These are phyloP conservation scores for Pyralis farinalis DNA, from an alignment of 2,888 invertebrate species.

Conservation along the genomic window DNA sequence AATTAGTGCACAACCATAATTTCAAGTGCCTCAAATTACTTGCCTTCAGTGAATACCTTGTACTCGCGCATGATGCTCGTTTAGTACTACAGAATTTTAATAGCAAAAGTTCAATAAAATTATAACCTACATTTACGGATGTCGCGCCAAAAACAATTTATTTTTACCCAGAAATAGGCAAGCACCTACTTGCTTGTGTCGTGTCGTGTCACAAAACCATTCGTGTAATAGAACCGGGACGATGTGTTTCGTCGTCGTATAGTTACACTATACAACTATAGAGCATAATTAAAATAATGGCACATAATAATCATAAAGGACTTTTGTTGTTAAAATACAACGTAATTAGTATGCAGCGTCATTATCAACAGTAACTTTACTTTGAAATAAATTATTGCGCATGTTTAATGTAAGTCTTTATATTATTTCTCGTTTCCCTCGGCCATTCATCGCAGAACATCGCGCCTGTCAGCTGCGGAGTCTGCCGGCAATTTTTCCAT, in stretches of 20 bases:
- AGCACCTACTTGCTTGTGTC: neutral
- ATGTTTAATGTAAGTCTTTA: neutral
- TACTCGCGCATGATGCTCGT: too few relatives aligned
- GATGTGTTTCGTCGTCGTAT: slow-evolving; percentile 3
- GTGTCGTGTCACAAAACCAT: slow-evolving; percentile 20
- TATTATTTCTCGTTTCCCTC: neutral
- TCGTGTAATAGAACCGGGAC: slow-evolving; percentile 15
- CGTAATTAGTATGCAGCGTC: slow-evolving; percentile 18
- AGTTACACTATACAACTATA: slow-evolving; percentile 7
- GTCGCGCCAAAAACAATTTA: slow-evolving; percentile 2
- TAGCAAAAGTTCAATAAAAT: too few relatives aligned
- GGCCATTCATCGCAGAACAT: neutral
- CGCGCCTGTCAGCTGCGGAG: slow-evolving; percentile 2
- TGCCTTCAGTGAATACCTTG: too few relatives aligned
- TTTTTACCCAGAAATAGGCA: neutral
- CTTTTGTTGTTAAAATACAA: slow-evolving; percentile 15
- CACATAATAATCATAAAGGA: slow-evolving; percentile 12
- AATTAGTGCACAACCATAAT: too few relatives aligned
- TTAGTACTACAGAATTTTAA: too few relatives aligned
- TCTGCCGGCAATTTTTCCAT: too few relatives aligned
- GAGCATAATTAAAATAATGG: slow-evolving; percentile 16
- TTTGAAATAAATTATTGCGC: too few relatives aligned
- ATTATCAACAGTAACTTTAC: too few relatives aligned
- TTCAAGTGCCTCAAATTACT: too few relatives aligned
- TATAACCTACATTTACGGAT: neutral